phyloP scores from a whole-genome alignment of 2,113 vertebrate species.

The Muntiacus reevesi region DNA sequence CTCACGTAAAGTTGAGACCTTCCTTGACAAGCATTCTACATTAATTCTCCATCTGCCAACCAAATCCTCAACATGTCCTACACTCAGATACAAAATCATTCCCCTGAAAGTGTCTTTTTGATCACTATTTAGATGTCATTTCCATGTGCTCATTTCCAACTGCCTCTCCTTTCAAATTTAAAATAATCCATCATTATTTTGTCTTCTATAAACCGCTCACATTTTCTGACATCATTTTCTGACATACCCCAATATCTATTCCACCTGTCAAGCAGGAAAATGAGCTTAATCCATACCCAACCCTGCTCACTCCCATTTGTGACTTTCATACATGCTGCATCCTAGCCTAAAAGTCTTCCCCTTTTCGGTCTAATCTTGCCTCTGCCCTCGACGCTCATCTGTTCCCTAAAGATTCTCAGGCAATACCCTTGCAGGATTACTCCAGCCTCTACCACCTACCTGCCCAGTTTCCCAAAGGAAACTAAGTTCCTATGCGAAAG shows the following conservation, averaged over 20 bases:
- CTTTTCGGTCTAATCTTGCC: neutral
- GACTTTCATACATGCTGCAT: neutral
- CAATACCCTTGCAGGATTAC: neutral
- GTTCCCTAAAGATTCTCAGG: neutral
- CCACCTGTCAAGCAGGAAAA: neutral
- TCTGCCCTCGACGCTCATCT: neutral
- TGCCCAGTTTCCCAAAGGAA: neutral
- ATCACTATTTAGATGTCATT: neutral
- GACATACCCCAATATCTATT: neutral
- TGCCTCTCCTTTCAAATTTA: neutral
- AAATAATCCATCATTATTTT: neutral
- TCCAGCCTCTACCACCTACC: neutral
- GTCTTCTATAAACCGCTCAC: neutral
- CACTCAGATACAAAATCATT: neutral
- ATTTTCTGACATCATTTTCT: neutral
- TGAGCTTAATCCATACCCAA: neutral
- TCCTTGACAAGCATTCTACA: neutral
- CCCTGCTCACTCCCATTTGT: neutral
- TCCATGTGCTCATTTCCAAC: neutral
- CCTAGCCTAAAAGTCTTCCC: neutral
- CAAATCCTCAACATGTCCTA: neutral
- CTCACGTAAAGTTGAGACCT: neutral
- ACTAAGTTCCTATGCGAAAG: neutral
- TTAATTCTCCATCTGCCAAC: neutral
- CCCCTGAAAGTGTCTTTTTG: neutral